A percentile compares a stretch with the other conserved stretches of the same genome.
phyloP scores from a whole-genome alignment of 2,888 invertebrate species.

The Aromia moschata region DNA sequence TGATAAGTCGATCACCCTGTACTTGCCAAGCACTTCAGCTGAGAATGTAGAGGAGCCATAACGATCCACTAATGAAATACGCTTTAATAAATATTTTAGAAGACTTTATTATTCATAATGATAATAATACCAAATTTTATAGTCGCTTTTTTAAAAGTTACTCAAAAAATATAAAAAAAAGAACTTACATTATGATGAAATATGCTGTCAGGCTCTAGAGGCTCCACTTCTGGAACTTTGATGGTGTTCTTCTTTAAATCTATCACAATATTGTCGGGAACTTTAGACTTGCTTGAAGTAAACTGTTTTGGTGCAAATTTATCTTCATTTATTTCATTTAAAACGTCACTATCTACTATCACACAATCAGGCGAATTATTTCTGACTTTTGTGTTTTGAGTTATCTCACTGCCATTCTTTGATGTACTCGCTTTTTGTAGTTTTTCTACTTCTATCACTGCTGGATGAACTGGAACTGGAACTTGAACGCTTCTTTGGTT shows the following conservation, averaged over 20 bases:
- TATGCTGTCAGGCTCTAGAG: slow-evolving; percentile 69
- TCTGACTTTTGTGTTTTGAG: slow-evolving; percentile 15
- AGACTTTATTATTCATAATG: no score
- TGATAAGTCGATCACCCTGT: no score
- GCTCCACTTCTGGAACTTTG: slow-evolving; percentile 69
- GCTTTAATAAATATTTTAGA: no score
- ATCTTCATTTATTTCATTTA: slow-evolving; percentile 78
- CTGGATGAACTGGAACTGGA: slow-evolving; percentile 45
- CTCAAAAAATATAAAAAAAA: no score
- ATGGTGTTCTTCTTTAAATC: slow-evolving; percentile 78
- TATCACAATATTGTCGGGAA: slow-evolving; percentile 75
- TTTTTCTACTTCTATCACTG: slow-evolving; percentile 28
- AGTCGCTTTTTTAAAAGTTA: no score
- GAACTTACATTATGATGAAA: slow-evolving; percentile 73
- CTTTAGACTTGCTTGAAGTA: slow-evolving; percentile 65
- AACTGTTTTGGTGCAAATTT: slow-evolving; percentile 71
- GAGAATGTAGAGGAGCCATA: no score
- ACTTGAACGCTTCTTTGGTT: slow-evolving; percentile 46
- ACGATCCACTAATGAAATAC: no score
- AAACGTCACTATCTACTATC: slow-evolving; percentile 67
- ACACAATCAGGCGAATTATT: slow-evolving; percentile 50
- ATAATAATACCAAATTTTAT: no score
- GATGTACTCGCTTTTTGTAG: slow-evolving; percentile 23
- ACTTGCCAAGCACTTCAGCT: no score
- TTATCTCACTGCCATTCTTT: slow-evolving; percentile 14